These are phyloP conservation scores for Chloropsis hardwickii DNA, from an alignment of 2,113 vertebrate genomes.

Conservation along the genomic window DNA sequence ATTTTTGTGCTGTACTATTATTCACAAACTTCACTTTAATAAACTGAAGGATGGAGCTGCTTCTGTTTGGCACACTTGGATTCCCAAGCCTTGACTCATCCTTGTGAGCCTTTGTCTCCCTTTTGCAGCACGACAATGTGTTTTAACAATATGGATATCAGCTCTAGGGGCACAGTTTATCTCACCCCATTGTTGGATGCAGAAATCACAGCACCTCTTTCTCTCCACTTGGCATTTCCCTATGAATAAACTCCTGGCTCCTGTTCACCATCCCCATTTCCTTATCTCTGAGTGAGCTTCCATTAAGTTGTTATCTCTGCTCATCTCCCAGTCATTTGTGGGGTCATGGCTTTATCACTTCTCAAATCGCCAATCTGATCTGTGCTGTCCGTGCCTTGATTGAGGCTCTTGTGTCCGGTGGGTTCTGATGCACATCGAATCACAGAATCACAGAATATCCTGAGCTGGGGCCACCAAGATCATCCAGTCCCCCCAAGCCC, in stretches of 20 bases:
- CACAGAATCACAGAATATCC: not conserved
- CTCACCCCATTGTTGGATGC: not conserved
- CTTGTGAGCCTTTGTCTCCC: not conserved
- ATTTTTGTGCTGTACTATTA: not conserved
- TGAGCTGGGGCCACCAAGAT: not conserved
- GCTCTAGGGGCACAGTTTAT: not conserved
- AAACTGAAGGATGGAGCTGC: not conserved
- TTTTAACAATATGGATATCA: not conserved
- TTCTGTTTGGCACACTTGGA: not conserved
- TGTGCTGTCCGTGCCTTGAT: not conserved
- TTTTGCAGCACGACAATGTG: not conserved
- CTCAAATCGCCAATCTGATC: not conserved
- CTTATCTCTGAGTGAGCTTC: not conserved
- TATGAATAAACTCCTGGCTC: not conserved
- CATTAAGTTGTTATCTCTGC: not conserved
- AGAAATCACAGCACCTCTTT: not conserved
- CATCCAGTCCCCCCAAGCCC: fast-evolving
- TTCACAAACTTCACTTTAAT: not conserved
- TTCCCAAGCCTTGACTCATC: conserved; percentile 17
- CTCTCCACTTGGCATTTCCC: not conserved
- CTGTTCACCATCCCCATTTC: not conserved
- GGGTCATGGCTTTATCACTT: not conserved
- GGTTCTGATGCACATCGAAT: fast-evolving
- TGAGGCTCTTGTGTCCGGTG: not conserved
- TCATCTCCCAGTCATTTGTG: not conserved